phyloP scores from a whole-genome alignment of 1,140 invertebrate genomes.

The Leptonema lineaticorne region DNA sequence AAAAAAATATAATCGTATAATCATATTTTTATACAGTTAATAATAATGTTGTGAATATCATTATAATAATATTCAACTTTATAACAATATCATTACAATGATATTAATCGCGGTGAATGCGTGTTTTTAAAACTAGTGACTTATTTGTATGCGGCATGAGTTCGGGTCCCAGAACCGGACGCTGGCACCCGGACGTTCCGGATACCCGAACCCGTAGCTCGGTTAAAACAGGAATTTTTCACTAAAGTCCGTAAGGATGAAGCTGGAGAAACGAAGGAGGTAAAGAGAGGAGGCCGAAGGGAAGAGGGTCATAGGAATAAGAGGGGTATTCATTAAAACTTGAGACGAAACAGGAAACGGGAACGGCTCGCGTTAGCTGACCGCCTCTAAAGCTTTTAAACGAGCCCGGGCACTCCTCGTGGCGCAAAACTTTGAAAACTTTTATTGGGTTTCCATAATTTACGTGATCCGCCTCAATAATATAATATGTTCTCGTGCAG shows the following conservation, averaged over 20 bases:
- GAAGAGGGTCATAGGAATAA: no score
- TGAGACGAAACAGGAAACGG: conserved; percentile 5
- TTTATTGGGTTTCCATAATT: conserved; percentile 1
- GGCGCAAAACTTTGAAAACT: not conserved
- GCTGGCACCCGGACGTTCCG: not conserved
- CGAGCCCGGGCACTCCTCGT: not conserved
- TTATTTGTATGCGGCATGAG: not conserved
- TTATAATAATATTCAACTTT: no score
- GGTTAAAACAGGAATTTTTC: not conserved
- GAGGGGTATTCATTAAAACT: conserved; percentile 17
- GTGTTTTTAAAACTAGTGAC: no score
- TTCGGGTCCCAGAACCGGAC: not conserved
- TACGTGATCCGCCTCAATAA: no score
- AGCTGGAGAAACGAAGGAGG: no score
- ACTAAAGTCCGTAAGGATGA: not conserved
- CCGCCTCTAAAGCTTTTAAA: not conserved
- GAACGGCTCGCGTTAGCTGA: not conserved
- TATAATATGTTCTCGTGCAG: no score
- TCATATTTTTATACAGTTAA: no score
- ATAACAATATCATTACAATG: no score
- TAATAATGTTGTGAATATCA: no score
- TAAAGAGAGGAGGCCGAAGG: no score
- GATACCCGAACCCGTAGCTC: not conserved
- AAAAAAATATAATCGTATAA: no score
- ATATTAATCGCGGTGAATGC: no score